Conservation (phyloP, 2,888 invertebrate genomes). For the Cryptus viduatorius region DNA sequence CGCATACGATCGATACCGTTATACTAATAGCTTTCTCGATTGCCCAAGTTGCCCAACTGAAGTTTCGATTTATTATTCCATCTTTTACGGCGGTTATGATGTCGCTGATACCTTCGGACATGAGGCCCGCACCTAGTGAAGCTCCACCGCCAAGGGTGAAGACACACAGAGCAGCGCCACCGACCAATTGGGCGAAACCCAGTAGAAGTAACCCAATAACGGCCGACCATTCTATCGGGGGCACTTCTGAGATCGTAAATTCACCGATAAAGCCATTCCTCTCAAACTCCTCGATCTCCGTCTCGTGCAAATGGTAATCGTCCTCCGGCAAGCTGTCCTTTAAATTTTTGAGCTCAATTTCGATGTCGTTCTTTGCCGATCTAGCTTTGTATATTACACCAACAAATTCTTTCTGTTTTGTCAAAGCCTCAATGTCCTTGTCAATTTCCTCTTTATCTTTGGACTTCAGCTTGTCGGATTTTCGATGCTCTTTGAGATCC, state of each 20-base stretch:
- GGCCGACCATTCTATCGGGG: conserved; percentile 35
- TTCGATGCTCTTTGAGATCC: background rate
- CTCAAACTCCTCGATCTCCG: conserved; percentile 36
- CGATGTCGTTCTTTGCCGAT: background rate
- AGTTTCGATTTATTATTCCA: conserved; percentile 70
- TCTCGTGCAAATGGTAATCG: conserved; percentile 14
- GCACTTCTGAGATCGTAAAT: conserved; percentile 16
- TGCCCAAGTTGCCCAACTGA: conserved; percentile 44
- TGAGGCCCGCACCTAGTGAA: conserved; percentile 67
- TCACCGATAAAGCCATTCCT: conserved; percentile 25
- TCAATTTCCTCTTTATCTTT: background rate
- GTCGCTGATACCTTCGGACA: conserved; percentile 74
- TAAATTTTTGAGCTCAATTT: conserved; percentile 8
- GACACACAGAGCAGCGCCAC: conserved; percentile 67
- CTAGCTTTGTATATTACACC: conserved; percentile 16
- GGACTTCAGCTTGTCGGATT: conserved; percentile 1
- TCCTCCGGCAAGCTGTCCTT: conserved; percentile 8
- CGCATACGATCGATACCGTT: conserved; percentile 31
- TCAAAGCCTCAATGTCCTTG: background rate
- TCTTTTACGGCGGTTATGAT: conserved; percentile 69
- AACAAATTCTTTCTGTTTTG: background rate
- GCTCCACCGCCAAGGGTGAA: conserved; percentile 65
- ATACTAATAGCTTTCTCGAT: conserved; percentile 50
- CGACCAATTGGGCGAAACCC: conserved; percentile 71
- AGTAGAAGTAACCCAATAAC: conserved; percentile 58